A percentile compares a stretch with the other conserved stretches of the same genome.
Conservation (phyloP, 1,140 invertebrate species). For the Scylla paramamosain region DNA sequence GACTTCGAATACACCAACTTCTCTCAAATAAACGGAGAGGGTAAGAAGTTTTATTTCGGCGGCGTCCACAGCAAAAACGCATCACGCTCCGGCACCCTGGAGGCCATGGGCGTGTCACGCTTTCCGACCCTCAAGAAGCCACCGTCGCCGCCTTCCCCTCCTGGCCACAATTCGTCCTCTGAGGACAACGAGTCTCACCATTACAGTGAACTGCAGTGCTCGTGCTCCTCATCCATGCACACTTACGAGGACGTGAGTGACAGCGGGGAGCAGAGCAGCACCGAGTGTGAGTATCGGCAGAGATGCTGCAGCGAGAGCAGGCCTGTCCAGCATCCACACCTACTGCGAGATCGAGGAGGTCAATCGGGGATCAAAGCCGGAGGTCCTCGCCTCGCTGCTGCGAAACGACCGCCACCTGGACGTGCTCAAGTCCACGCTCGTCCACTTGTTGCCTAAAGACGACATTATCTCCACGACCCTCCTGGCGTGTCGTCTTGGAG, state of each 20-base stretch:
- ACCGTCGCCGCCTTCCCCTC: not conserved
- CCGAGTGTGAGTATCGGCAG: not conserved
- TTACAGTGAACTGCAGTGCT: constrained; percentile 67
- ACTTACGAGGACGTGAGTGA: constrained; percentile 63
- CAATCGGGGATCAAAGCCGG: constrained; percentile 57
- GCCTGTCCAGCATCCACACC: constrained; percentile 50
- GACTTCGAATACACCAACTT: constrained; percentile 69
- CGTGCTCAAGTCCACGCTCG: constrained; percentile 60
- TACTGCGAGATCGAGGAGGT: constrained; percentile 69
- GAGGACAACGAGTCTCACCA: constrained; percentile 34
- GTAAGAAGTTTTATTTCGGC: not conserved
- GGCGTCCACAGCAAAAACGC: not conserved
- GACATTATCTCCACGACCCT: constrained; percentile 70
- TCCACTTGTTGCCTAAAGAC: constrained; percentile 65
- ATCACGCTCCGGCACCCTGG: not conserved
- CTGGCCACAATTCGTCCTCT: not conserved
- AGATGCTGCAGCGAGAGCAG: not conserved
- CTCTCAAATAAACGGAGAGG: not conserved
- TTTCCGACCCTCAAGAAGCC: not conserved
- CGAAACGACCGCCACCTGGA: constrained; percentile 57
- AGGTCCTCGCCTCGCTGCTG: constrained; percentile 59
- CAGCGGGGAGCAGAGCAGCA: not conserved
- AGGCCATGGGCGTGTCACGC: not conserved
- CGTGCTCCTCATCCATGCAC: constrained; percentile 48
- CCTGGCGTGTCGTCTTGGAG: constrained; percentile 67